Base-by-base conservation (phyloP, 2,888 invertebrate genomes). In the Pristionchus entomophagus region DNA sequence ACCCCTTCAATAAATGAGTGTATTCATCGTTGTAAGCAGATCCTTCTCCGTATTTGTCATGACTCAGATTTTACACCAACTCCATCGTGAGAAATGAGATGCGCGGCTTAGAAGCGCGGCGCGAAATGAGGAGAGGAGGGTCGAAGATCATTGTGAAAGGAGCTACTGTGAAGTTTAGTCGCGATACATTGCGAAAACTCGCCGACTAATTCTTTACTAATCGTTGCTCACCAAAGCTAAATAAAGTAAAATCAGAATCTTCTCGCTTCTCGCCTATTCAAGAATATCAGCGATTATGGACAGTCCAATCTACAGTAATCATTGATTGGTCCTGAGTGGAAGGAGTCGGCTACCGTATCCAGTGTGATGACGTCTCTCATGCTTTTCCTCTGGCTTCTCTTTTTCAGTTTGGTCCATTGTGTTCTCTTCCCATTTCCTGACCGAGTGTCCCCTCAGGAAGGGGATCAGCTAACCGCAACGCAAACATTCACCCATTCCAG, bases 351-450 rank as follows among this genome's bases (percentile, higher is more conserved):
- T 65, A 65, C 65, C 35, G 65, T 65, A 35, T 65, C 19, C 65
- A 10, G 10, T 59, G 22, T n/a, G 59, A 35, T 65, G 65, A 65
- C 65, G 65, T 65, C n/a, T 65, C 65, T 1, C 65, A 65, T 65
- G 65, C 65, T 35, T 65, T 32, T n/a, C n/a, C n/a, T n/a, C 19
- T 35, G 65, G 35, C 8, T 32, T 32, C 5, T 35, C 35, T 65
- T 65, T 65, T 65, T 65, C 65, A 65, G 22, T n/a, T n/a, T 19
- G 14, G 22, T 65, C 65, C 35, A 35, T 73, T 73, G 38, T 73
- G n/a, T 38, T 73, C 45, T 41, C 73, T 73, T 73, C 73, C 73
- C 73, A 73, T 73, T 73, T 73, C 73, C 73, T 73, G 73, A 73
- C 73, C 73, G 73, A 41, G 73, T 38, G n/a, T 22, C 69, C 38